Evolutionary conservation across 2,888 invertebrate species (phyloP), one percentile per base, ranked within the genome.

Genomic region (Paralinhomoeus sp.): DNA sequence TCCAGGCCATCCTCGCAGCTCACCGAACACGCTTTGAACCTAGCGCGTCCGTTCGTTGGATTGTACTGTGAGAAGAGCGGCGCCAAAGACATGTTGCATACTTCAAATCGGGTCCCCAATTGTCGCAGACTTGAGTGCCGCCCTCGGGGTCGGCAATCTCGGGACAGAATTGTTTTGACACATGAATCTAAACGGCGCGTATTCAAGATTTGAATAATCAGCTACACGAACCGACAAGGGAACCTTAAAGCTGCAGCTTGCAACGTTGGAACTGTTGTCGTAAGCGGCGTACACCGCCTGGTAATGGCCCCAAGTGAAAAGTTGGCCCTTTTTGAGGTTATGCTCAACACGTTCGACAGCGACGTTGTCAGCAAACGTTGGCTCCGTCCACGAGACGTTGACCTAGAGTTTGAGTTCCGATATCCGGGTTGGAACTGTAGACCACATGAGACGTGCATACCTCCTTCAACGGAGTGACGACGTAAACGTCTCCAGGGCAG

Each of bases 401-500:
- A 52, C 47, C 46, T 61, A 12, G n/a, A n/a, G n/a, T n/a, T n/a
- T n/a, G n/a, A n/a, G n/a, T n/a, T n/a, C n/a, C n/a, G n/a, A n/a
- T n/a, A n/a, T n/a, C n/a, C n/a, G n/a, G n/a, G n/a, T n/a, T n/a
- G n/a, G n/a, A n/a, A n/a, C n/a, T n/a, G n/a, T n/a, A n/a, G n/a
- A n/a, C n/a, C n/a, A n/a, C 15, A 31, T 31, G 9, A 31, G 31
- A 12, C 9, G 15, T 31, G 31, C 15, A 31, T 5, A 15, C 9
- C 22, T 17, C 59, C 34, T 57, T 49, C 24, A 49, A 40, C 62
- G 78, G 79, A 12, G 83, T 82, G 53, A 84, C 81, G 1, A 87
- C 79, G 82, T 85, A 87, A 42, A 87, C 69, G 64, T 87, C 87
- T 17, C 83, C 82, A 7, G 87, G 87, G 54, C 89, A 87, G 56